Conservation (phyloP, 2,113 vertebrate genomes). For the Raja brachyura region DNA sequence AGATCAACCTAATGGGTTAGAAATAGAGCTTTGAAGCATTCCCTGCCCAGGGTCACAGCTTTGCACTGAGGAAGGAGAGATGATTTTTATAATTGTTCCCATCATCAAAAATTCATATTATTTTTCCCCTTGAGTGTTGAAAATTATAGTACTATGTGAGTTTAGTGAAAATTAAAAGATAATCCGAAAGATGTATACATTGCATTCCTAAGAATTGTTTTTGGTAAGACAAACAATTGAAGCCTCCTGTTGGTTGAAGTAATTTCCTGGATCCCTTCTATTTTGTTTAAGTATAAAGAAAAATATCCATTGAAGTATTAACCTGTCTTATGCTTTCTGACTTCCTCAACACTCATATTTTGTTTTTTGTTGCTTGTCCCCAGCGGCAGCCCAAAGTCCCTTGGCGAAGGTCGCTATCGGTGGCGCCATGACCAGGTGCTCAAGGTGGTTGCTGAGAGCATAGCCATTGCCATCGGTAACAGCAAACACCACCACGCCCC, state of each 20-base stretch:
- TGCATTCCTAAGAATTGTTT: neutral
- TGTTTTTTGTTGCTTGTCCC: neutral
- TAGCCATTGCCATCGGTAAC: no score
- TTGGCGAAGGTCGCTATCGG: no score
- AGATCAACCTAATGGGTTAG: slow-evolving; percentile 5
- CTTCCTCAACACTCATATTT: neutral
- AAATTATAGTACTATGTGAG: neutral
- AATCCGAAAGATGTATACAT: neutral
- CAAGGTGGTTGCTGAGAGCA: no score
- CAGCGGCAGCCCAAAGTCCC: no score
- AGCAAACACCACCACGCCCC: no score
- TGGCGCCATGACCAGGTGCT: no score
- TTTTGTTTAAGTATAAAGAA: neutral
- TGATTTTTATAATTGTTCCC: slow-evolving; percentile 7
- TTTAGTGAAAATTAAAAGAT: neutral
- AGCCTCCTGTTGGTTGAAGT: neutral
- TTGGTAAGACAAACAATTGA: neutral
- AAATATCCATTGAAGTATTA: neutral
- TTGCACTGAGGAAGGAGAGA: neutral
- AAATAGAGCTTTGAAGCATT: neutral
- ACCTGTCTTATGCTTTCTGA: neutral
- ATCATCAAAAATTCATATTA: neutral
- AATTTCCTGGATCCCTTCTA: neutral
- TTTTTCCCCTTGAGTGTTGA: neutral
- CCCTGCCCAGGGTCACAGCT: neutral